Base-by-base conservation (phyloP, 1,140 invertebrate species). In the Brachionus angularis region DNA sequence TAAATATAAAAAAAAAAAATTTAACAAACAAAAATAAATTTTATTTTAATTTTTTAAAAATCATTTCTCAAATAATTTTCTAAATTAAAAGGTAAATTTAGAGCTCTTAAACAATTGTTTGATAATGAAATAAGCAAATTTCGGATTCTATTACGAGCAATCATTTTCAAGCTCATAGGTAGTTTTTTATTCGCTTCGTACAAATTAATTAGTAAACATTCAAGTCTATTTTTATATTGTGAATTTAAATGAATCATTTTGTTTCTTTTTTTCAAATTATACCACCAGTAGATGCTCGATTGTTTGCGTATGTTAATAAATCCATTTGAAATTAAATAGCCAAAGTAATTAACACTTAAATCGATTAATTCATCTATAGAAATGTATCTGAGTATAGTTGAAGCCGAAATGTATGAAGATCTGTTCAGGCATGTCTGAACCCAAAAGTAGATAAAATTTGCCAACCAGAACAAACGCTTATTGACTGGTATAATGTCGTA, bases 371-470 rank as follows among this genome's bases (percentile, higher is more conserved):
- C 53, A 58, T 58, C 33, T 12, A 31, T 58, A 12, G 53, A 39
- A 16, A 58, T 23, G 14, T 58, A 58, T 7, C 53, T 21, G 3
- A 58, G n/a, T n/a, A 58, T 58, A n/a, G 23, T 58, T 21, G 53
- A 25, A 1, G 53, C 53, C 10, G 53, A 58, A 16, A 39, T 23
- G 25, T 25, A 58, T 4, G 18, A 14, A 14, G 53, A 58, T 16
- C 33, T 14, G 23, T 58, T 58, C 5, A 34, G 39, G 8, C 53
- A 58, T 4, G 21, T 58, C 21, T 58, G 34, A 5, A 34, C 25
- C 53, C 53, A 58, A 33, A 18, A 58, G 27, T 21, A 58, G 39
- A 58, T 58, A 42, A 39, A 58, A 42, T 58, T 58, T 18, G 23
- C 53, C 5, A 58, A 23, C 53, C 53, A 58, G 36, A 23, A 23